Percentiles rank a stretch among this genome's conserved stretches.
phyloP scores from a whole-genome alignment of 2,888 invertebrate species.

The Habroteleia sp. region DNA sequence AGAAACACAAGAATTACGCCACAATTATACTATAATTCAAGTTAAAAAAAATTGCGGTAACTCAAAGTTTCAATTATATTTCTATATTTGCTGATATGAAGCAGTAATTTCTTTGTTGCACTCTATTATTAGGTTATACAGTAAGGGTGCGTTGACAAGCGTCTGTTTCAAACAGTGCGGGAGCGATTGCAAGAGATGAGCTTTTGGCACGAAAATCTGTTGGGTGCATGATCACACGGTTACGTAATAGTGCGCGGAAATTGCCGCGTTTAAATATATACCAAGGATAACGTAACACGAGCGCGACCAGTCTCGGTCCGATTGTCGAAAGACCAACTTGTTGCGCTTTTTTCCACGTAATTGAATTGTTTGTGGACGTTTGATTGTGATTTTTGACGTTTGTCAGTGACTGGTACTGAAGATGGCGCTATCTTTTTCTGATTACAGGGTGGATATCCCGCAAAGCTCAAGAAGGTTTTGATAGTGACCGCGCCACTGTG shows the following conservation, averaged over 20 bases:
- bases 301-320: slow-evolving; percentile 38
- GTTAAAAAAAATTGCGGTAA: no score
- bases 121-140: no score
- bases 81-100: no score
- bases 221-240: slow-evolving; percentile 37
- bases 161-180: no score
- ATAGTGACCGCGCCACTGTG: slow-evolving; percentile 98
- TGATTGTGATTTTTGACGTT: no score
- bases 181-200: slow-evolving; percentile 20
- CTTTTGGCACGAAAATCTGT: slow-evolving; percentile 53
- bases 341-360: neutral
- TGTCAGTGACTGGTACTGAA: neutral
- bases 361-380: neutral
- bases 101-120: no score
- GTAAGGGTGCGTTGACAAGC: no score
- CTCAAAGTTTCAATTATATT: no score
- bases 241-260: slow-evolving; percentile 55
- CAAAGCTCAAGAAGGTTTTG: slow-evolving; percentile 96
- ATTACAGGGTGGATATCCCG: slow-evolving; percentile 96
- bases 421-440: slow-evolving; percentile 46
- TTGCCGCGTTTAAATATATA: slow-evolving; percentile 59
- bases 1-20: no score
- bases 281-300: slow-evolving; percentile 56
- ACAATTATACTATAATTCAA: no score
- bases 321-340: slow-evolving; percentile 20